A percentile compares a stretch with the other conserved stretches of the same genome.
phyloP scores from a whole-genome alignment of 2,113 vertebrate genomes.

The Apodemus sylvaticus region DNA sequence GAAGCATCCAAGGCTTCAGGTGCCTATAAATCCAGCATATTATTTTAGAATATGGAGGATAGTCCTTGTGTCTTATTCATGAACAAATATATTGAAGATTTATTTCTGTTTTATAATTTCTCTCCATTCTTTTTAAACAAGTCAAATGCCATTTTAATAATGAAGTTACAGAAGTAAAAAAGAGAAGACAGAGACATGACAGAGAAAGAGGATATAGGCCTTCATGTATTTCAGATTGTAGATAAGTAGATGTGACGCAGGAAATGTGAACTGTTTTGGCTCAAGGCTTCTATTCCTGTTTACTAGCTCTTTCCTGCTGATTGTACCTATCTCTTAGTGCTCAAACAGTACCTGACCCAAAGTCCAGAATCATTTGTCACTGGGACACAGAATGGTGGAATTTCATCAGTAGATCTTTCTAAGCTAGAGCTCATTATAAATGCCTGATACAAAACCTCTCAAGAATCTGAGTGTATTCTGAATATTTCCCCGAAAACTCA shows the following conservation, averaged over 20 bases:
- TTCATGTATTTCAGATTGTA: not conserved
- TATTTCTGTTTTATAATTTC: no score
- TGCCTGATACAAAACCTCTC: not conserved
- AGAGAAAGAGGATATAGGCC: not conserved
- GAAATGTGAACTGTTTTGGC: not conserved
- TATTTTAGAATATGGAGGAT: no score
- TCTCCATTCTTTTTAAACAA: no score
- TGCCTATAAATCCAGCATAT: no score
- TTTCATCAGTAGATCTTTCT: not conserved
- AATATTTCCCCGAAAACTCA: not conserved
- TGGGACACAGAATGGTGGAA: not conserved
- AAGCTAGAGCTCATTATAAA: not conserved
- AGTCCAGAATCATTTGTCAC: not conserved
- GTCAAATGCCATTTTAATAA: no score
- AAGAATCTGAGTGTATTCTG: not conserved
- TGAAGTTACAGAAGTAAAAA: no score
- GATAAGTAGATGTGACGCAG: not conserved
- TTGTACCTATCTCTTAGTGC: not conserved
- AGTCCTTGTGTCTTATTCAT: no score
- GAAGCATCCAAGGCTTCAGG: no score
- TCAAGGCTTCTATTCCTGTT: not conserved
- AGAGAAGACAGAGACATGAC: not conserved
- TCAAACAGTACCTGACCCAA: not conserved
- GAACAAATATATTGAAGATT: no score
- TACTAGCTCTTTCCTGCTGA: not conserved